phyloP scores from a whole-genome alignment of 2,888 invertebrate species.

The Archips crataeganus region DNA sequence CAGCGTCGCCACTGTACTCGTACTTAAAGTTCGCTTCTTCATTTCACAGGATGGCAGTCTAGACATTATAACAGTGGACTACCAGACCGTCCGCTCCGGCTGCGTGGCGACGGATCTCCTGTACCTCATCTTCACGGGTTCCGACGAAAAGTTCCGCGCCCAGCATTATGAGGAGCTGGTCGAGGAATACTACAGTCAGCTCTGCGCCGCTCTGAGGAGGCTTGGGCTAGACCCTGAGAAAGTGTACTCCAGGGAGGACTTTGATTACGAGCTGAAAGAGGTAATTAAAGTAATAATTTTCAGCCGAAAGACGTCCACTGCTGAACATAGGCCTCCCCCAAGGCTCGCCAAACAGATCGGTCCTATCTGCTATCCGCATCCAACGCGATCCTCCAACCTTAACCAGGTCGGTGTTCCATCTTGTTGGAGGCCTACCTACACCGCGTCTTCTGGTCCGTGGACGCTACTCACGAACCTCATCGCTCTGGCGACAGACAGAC shows the following conservation, averaged over 20 bases:
- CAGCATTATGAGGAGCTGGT: constrained; percentile 53
- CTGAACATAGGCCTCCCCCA: too few relatives aligned
- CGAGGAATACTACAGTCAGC: constrained; percentile 55
- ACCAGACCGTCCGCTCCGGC: constrained; percentile 65
- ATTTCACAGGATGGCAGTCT: constrained; percentile 55
- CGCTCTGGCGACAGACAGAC: too few relatives aligned
- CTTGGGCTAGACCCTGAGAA: constrained; percentile 56
- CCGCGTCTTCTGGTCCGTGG: too few relatives aligned
- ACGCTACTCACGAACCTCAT: too few relatives aligned
- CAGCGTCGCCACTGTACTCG: too few relatives aligned
- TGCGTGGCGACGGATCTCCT: constrained; percentile 63
- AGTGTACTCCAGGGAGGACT: constrained; percentile 60
- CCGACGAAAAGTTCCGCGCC: constrained; percentile 64
- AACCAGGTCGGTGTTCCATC: too few relatives aligned
- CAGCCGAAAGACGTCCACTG: too few relatives aligned
- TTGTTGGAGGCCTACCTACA: too few relatives aligned
- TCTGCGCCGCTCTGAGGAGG: constrained; percentile 53
- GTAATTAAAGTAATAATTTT: constrained; percentile 44
- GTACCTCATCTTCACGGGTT: constrained; percentile 67
- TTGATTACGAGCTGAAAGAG: constrained; percentile 60
- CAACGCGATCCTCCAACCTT: too few relatives aligned
- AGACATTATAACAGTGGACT: constrained; percentile 63
- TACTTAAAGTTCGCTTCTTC: not conserved
- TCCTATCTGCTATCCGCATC: too few relatives aligned
- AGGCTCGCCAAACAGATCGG: too few relatives aligned